Percentiles rank a stretch among this genome's conserved stretches.
phyloP scores from a whole-genome alignment of 1,140 invertebrate genomes.

The Mycetomoellerius zeteki region DNA sequence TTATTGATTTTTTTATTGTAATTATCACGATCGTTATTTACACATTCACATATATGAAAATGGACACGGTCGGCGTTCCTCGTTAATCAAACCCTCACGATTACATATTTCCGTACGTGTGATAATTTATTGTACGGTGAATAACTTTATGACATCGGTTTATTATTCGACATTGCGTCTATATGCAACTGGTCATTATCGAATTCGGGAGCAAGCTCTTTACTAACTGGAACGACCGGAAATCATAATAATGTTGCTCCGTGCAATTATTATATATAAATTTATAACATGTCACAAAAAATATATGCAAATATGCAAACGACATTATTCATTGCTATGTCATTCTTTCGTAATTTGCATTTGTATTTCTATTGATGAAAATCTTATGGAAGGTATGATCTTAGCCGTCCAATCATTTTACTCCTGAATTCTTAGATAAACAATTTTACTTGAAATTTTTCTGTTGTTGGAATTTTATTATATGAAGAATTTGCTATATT shows the following conservation, averaged over 20 bases:
- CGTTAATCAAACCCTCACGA: background rate
- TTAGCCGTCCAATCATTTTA: conserved; percentile 10
- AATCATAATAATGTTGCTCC: background rate
- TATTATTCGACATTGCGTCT: conserved; percentile 17
- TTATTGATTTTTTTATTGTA: background rate
- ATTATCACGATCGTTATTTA: conserved; percentile 1
- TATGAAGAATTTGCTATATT: background rate
- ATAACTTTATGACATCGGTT: conserved; percentile 19
- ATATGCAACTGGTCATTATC: background rate
- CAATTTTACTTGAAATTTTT: conserved; percentile 2
- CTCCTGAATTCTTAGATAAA: background rate
- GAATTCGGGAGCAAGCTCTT: background rate
- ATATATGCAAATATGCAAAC: background rate
- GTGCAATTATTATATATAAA: conserved; percentile 26
- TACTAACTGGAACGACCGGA: background rate
- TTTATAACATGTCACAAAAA: background rate
- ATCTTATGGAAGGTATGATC: conserved; percentile 3
- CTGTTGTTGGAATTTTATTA: background rate
- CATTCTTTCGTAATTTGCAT: conserved; percentile 17
- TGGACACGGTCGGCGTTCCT: background rate
- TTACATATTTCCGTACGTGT: conserved; percentile 29
- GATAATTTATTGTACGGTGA: conserved; percentile 54
- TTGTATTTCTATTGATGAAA: background rate
- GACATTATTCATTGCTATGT: background rate
- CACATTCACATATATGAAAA: background rate